Evolutionary conservation across 2,113 vertebrate genomes (phyloP).

Genomic region (Diglossa brunneiventris): DNA sequence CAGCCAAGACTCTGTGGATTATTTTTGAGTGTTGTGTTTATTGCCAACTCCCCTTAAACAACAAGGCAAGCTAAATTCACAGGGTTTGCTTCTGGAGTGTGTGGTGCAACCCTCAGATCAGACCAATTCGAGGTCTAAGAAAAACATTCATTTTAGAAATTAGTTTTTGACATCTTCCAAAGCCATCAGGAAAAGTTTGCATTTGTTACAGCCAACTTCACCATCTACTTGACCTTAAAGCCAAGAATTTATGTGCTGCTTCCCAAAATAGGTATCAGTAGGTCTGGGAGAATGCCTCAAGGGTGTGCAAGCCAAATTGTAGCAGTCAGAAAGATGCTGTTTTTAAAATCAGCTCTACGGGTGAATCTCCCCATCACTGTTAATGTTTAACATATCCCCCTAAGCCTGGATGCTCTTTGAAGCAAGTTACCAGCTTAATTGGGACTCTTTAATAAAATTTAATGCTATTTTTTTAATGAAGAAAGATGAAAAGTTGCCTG

Average conservation of each 20-base stretch:
- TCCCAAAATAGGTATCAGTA: slow-evolving; percentile 64
- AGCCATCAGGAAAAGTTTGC: slow-evolving; percentile 41
- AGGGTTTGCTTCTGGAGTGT: neutral
- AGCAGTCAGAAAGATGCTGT: slow-evolving; percentile 33
- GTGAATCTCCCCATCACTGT: slow-evolving; percentile 38
- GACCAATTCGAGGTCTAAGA: neutral
- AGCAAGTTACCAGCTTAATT: slow-evolving; percentile 68
- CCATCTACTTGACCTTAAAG: slow-evolving; percentile 68
- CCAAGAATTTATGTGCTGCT: slow-evolving; percentile 47
- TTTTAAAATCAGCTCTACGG: slow-evolving; percentile 7
- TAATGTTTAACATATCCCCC: slow-evolving; percentile 41
- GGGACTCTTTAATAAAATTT: slow-evolving; percentile 71
- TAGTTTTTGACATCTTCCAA: neutral
- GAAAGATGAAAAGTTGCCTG: slow-evolving; percentile 71
- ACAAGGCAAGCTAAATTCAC: neutral
- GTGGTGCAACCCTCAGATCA: neutral
- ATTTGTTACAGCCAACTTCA: slow-evolving; percentile 33
- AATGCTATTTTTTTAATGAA: slow-evolving; percentile 67
- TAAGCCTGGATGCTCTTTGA: slow-evolving; percentile 67
- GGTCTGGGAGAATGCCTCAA: slow-evolving; percentile 45
- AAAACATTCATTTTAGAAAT: neutral
- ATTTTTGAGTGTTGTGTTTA: neutral
- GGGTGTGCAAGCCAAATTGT: slow-evolving; percentile 22
- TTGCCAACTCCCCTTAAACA: neutral
- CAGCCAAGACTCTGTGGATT: neutral